Percentiles rank a stretch among this genome's conserved stretches.
Conservation (phyloP, 2,888 invertebrate genomes). For the Eupithecia subumbrata region DNA sequence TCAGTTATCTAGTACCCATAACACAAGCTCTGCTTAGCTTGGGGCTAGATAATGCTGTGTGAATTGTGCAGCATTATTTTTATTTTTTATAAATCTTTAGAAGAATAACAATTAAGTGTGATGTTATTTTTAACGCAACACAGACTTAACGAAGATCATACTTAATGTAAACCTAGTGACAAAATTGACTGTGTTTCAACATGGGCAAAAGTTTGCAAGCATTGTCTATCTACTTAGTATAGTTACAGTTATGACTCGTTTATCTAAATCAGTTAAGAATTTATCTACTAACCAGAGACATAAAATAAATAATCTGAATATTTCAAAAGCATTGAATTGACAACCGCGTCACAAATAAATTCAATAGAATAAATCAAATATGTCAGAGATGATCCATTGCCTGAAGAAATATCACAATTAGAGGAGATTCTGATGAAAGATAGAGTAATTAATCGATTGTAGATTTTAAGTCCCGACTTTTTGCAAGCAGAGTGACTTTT, state of each 20-base stretch:
- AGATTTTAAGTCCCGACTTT: background rate
- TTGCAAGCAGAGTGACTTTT: background rate
- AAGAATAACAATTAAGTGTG: background rate
- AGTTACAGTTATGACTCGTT: background rate
- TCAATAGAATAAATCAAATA: constrained; percentile 1
- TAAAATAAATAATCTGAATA: background rate
- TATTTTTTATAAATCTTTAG: no score
- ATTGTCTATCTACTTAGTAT: background rate
- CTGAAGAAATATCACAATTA: constrained; percentile 22
- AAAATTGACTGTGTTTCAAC: background rate
- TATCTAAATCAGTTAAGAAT: background rate
- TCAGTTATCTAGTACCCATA: no score
- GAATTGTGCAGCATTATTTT: no score
- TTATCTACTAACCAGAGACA: background rate
- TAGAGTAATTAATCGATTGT: background rate
- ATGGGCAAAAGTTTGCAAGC: background rate
- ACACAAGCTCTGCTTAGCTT: no score
- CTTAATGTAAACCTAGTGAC: background rate
- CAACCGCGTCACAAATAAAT: background rate
- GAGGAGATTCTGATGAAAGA: background rate
- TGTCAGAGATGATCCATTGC: constrained; percentile 17
- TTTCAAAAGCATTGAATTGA: background rate
- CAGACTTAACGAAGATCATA: background rate
- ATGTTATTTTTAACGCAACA: background rate
- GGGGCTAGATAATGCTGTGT: no score